phyloP scores from a whole-genome alignment of 2,888 invertebrate species.

The Timema podura region DNA sequence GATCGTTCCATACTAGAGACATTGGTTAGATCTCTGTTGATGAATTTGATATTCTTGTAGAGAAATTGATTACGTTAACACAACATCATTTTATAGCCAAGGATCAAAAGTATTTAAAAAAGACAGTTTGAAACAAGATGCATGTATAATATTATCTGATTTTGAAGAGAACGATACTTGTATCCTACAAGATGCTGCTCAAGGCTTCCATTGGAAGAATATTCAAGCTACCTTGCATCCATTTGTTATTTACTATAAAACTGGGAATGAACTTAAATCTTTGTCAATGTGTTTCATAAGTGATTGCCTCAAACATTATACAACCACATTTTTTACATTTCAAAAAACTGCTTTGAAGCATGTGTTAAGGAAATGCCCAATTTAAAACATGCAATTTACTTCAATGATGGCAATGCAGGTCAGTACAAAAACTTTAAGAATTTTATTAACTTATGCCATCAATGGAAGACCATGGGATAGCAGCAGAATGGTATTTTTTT shows the following conservation, averaged over 20 bases:
- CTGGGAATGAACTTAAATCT: neutral
- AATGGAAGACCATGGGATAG: too few relatives aligned
- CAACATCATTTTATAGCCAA: too few relatives aligned
- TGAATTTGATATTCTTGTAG: slow-evolving; percentile 3
- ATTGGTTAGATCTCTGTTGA: neutral
- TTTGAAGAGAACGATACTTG: slow-evolving; percentile 21
- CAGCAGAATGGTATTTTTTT: too few relatives aligned
- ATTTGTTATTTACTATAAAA: too few relatives aligned
- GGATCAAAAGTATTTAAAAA: neutral
- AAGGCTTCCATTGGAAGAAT: slow-evolving; percentile 24
- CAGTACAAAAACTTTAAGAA: neutral
- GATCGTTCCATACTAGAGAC: neutral
- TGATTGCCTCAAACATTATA: neutral
- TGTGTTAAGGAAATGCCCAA: neutral
- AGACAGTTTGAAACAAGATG: neutral
- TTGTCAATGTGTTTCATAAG: too few relatives aligned
- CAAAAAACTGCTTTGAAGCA: slow-evolving; percentile 4
- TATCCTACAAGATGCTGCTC: slow-evolving; percentile 22
- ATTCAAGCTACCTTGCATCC: neutral
- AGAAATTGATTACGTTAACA: too few relatives aligned
- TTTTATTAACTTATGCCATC: too few relatives aligned
- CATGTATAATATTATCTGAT: slow-evolving; percentile 12
- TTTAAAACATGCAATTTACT: slow-evolving; percentile 4
- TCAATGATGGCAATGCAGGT: slow-evolving; percentile 3
- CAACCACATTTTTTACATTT: slow-evolving; percentile 7